Evolutionary conservation across 2,113 vertebrate genomes (phyloP), one percentile per base, ranked within the genome.

Genomic region (Potamarius usumacintae): DNA sequence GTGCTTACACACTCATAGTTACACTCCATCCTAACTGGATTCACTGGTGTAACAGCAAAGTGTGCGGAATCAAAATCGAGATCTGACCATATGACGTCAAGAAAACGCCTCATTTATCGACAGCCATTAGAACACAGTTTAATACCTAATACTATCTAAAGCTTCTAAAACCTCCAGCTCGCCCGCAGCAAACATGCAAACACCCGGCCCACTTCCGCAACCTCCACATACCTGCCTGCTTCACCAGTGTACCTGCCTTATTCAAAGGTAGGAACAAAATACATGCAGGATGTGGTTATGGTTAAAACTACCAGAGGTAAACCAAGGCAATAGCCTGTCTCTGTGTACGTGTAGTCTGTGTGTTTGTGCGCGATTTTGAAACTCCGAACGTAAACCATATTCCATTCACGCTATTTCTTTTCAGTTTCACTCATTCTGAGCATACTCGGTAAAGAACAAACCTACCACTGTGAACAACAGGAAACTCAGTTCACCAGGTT

Each of bases 251-350:
- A 48, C 11, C 48, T 15, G 74, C 22, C 74, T 14, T 1, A 1
- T 77, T 27, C n/a, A 79, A 12, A 55, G 5, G 3, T 7, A 53
- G 4, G 18, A 62, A 63, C 5, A n/a, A 30, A 11, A 58, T 25
- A 63, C 22, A 65, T 74, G 30, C 10, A 83, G 80, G 55, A 86
- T 86, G 89, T 88, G 80, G 86, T 74, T 81, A 22, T 42, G 71
- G 60, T 53, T 62, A 50, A 71, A 27, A 50, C 52, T 65, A 15
- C 5, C n/a, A 27, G 10, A 48, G 74, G 55, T 55, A 30, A 89
- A 86, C 65, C 82, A 84, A 65, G 15, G 27, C 3, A 63, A 25
- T 34, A 20, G 20, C 57, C n/a, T 5, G 14, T 8, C 11, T 58
- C 42, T 42, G 42, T 42, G 42, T 42, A 4, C 42, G 42, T 42